phyloP scores from a whole-genome alignment of 2,113 vertebrate genomes.

The Holacanthus passer region DNA sequence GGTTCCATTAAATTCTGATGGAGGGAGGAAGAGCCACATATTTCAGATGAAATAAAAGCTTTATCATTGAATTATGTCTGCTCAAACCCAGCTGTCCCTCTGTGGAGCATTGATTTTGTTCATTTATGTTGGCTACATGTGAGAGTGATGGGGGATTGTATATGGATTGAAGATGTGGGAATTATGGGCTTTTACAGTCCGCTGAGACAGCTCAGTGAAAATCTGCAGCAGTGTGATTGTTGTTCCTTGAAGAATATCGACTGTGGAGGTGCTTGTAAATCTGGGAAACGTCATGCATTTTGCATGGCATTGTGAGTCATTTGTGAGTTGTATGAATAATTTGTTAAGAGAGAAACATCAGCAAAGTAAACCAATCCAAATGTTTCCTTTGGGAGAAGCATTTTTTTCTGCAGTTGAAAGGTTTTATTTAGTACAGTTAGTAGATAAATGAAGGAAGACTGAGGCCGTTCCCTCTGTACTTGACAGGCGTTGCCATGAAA shows the following conservation, averaged over 20 bases:
- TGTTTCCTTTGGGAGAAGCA: background rate
- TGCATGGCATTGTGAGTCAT: constrained; percentile 4
- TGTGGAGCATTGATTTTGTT: constrained; percentile 48
- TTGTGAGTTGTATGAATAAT: constrained; percentile 30
- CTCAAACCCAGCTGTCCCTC: background rate
- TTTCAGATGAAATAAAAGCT: constrained; percentile 37
- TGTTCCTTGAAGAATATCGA: constrained; percentile 4
- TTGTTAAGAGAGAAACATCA: background rate
- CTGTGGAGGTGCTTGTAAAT: constrained; percentile 20
- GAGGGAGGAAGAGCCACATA: constrained; percentile 1
- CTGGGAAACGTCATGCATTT: background rate
- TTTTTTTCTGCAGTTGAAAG: background rate
- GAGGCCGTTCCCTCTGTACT: background rate
- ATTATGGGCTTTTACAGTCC: constrained; percentile 29
- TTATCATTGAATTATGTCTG: constrained; percentile 42
- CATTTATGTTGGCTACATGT: constrained; percentile 21
- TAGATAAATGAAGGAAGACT: background rate
- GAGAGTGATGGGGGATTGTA: background rate
- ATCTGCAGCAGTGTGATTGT: background rate
- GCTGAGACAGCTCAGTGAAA: background rate
- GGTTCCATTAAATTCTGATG: constrained; percentile 39
- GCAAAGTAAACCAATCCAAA: background rate
- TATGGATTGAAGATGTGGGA: constrained; percentile 46
- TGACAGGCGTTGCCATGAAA: constrained; percentile 19
- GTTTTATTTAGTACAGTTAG: background rate